Percentiles rank a stretch among this genome's conserved stretches.
Conservation (phyloP, 2,888 invertebrate species). For the Laothoe populi region DNA sequence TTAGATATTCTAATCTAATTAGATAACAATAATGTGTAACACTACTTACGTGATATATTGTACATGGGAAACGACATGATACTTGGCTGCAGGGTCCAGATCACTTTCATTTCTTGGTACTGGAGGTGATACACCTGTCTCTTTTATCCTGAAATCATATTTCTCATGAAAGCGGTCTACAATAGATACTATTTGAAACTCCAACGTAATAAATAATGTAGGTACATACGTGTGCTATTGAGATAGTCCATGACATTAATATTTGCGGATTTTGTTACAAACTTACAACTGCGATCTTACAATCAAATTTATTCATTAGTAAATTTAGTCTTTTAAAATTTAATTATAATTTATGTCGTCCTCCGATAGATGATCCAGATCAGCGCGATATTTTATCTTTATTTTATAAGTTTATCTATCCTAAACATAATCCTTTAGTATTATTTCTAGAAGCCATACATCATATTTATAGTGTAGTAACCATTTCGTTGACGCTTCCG, state of each 20-base stretch:
- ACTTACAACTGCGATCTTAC: no score
- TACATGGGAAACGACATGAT: conserved; percentile 89
- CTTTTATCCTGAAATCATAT: conserved; percentile 69
- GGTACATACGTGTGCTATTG: no score
- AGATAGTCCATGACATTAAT: no score
- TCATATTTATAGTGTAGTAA: neutral
- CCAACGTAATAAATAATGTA: neutral
- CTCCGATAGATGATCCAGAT: no score
- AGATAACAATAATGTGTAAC: neutral
- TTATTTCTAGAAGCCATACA: neutral
- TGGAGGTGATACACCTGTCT: conserved; percentile 88
- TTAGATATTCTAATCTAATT: neutral
- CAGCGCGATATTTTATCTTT: no score
- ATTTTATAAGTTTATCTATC: neutral
- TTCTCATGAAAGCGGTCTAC: neutral
- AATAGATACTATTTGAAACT: neutral
- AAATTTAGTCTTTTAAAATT: no score
- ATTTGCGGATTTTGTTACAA: no score
- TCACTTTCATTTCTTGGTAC: conserved; percentile 86
- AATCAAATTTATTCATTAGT: no score
- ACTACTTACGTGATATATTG: conserved; percentile 87
- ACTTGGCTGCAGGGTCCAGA: conserved; percentile 91
- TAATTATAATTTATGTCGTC: no score
- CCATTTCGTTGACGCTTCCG: neutral
- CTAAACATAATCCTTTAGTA: neutral